phyloP scores from a whole-genome alignment of 30 jellyfish, hydroid and myxozoan genomes.

The Hydractinia symbiolongicarpus region DNA sequence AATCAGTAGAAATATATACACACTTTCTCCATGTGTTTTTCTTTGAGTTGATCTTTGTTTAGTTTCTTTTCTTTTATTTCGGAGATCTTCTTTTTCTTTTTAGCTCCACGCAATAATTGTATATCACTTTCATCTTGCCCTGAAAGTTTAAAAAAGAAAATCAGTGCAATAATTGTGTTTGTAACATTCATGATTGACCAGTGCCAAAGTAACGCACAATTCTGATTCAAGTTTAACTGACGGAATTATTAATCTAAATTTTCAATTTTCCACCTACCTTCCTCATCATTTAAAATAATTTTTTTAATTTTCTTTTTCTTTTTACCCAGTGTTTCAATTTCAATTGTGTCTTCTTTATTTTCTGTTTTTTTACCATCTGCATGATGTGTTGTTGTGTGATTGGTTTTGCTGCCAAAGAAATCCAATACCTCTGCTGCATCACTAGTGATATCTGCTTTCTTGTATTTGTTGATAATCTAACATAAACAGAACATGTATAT shows the following conservation, averaged over 20 bases:
- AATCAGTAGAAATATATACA: neutral
- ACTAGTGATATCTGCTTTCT: neutral
- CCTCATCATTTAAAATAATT: too few relatives aligned
- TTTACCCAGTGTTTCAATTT: neutral
- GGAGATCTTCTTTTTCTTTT: conserved; percentile 7
- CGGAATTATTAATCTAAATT: too few relatives aligned
- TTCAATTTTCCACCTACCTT: too few relatives aligned
- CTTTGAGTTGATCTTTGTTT: neutral
- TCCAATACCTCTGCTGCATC: neutral
- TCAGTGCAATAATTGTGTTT: too few relatives aligned
- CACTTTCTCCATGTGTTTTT: conserved; percentile 27
- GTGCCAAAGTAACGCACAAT: too few relatives aligned
- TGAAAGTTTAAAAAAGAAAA: too few relatives aligned
- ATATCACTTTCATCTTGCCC: neutral
- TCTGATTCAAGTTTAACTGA: too few relatives aligned
- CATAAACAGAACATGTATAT: too few relatives aligned
- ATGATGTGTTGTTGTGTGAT: neutral
- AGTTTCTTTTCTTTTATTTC: neutral
- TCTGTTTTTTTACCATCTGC: neutral
- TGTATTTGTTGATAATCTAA: too few relatives aligned
- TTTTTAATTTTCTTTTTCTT: too few relatives aligned
- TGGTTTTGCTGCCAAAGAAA: neutral
- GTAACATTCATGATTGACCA: too few relatives aligned
- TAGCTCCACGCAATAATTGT: neutral
- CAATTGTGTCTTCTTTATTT: neutral